Percentiles rank a stretch among this genome's conserved stretches.
Conservation (phyloP, 2,797 vertebrate genomes). For the Myripristis murdjan region DNA sequence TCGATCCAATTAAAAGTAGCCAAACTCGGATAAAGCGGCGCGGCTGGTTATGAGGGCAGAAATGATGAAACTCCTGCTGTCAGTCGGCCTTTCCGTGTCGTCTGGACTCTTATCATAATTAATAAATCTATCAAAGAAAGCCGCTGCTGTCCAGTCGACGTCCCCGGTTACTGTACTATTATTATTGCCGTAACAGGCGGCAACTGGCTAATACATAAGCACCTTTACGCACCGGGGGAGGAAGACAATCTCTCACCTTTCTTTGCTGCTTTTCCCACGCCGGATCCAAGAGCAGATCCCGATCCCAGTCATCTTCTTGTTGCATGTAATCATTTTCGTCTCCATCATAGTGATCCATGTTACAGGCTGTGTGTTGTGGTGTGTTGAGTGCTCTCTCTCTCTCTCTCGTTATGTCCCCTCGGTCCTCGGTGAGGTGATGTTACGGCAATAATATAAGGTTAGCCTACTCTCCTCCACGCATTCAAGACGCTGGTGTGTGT, state of each 20-base stretch:
- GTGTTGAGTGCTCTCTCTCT: no score
- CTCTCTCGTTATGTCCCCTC: conserved; percentile 54
- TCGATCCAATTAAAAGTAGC: not conserved
- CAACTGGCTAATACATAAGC: conserved; percentile 53
- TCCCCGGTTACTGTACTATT: not conserved
- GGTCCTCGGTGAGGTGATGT: conserved; percentile 68
- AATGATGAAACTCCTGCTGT: not conserved
- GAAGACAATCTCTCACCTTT: conserved; percentile 83
- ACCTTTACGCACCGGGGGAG: conserved; percentile 47
- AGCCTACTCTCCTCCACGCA: conserved; percentile 74
- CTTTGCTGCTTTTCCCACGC: conserved; percentile 96
- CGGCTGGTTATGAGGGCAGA: conserved; percentile 41
- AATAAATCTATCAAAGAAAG: not conserved
- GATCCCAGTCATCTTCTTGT: conserved; percentile 93
- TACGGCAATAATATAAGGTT: conserved; percentile 56
- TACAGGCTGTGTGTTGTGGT: conserved; percentile 29
- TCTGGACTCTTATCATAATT: not conserved
- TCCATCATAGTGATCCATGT: conserved; percentile 90
- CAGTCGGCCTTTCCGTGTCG: no score
- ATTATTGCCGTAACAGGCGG: not conserved
- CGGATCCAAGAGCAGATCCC: conserved; percentile 92
- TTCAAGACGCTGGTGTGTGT: no score
- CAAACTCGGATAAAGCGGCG: not conserved
- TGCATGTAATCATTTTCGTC: conserved; percentile 87
- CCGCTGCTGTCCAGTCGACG: not conserved